A percentile compares a stretch with the other conserved stretches of the same genome.
Evolutionary conservation across 2,888 invertebrate species (phyloP).

Genomic region (Bursaphelenchus okinawaensis): DNA sequence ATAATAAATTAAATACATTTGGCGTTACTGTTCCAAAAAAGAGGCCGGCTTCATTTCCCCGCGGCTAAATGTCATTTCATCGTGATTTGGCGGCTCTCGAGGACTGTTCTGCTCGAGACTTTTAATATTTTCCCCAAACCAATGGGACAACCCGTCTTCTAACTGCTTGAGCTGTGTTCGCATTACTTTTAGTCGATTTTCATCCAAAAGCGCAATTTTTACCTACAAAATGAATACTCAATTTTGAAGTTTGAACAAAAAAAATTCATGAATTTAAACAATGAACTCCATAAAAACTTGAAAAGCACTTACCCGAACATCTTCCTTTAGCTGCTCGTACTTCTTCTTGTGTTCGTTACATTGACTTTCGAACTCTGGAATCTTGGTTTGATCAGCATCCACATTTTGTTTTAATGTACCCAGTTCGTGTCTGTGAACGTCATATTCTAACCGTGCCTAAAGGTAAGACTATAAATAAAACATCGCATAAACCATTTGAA

Average conservation of each 20-base stretch:
- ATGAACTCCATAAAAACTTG: too few relatives aligned
- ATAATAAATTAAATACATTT: not conserved
- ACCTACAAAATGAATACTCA: constrained; percentile 15
- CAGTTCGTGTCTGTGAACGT: constrained; percentile 90
- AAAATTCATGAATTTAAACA: too few relatives aligned
- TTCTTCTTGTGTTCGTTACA: constrained; percentile 79
- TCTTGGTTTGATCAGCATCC: constrained; percentile 42
- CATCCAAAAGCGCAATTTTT: constrained; percentile 23
- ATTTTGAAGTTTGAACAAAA: too few relatives aligned
- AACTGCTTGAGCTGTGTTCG: constrained; percentile 17
- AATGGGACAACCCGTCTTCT: constrained; percentile 8
- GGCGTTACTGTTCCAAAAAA: constrained; percentile 6
- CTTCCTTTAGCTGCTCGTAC: constrained; percentile 84
- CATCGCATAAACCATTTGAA: not conserved
- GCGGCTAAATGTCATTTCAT: constrained; percentile 1
- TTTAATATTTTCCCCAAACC: constrained; percentile 4
- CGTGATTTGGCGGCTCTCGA: not conserved
- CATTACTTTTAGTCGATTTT: constrained; percentile 28
- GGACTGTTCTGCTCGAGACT: constrained; percentile 2
- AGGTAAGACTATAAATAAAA: constrained; percentile 15
- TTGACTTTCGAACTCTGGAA: constrained; percentile 70
- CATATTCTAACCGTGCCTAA: constrained; percentile 76
- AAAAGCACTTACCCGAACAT: constrained; percentile 68
- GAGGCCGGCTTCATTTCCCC: constrained; percentile 1
- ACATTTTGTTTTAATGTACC: constrained; percentile 72